Conservation (phyloP, 2,113 vertebrate species). For the Megaleporinus macrocephalus region DNA sequence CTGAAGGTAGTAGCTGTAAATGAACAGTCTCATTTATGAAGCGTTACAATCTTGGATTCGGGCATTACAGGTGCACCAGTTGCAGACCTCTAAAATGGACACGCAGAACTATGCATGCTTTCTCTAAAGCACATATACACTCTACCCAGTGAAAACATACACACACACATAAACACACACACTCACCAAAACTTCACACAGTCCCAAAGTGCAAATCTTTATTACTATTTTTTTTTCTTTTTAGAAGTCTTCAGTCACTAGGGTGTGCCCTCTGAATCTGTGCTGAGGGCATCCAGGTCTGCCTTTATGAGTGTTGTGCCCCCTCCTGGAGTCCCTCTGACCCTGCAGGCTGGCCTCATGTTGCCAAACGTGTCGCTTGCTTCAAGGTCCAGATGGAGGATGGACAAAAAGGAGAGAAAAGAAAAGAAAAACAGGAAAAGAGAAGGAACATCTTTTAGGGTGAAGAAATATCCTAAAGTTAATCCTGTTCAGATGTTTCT, state of each 20-base stretch:
- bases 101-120: slow-evolving; percentile 45
- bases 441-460: slow-evolving; percentile 26
- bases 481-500: slow-evolving; percentile 26
- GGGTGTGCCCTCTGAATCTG: slow-evolving; percentile 36
- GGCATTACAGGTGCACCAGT: slow-evolving; percentile 39
- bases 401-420: slow-evolving; percentile 48
- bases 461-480: background rate
- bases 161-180: background rate
- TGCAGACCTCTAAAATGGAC: slow-evolving; percentile 24
- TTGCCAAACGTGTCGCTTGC: slow-evolving; percentile 74
- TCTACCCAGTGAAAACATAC: slow-evolving; percentile 20
- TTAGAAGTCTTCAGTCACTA: slow-evolving; percentile 26
- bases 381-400: slow-evolving; percentile 61
- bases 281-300: slow-evolving; percentile 14
- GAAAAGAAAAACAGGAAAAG: slow-evolving; percentile 40
- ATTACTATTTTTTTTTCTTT: too few species aligned
- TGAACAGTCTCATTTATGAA: slow-evolving; percentile 31
- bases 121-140: slow-evolving; percentile 16
- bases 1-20: slow-evolving; percentile 1
- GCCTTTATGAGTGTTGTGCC: slow-evolving; percentile 38
- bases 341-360: slow-evolving; percentile 61
- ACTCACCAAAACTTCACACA: slow-evolving; percentile 17
- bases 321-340: slow-evolving; percentile 40
- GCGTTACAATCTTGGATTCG: slow-evolving; percentile 6
- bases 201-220: slow-evolving; percentile 31